These are phyloP conservation scores for Nomada goodeniana DNA, from an alignment of 2,888 invertebrate species.

Conservation along the genomic window DNA sequence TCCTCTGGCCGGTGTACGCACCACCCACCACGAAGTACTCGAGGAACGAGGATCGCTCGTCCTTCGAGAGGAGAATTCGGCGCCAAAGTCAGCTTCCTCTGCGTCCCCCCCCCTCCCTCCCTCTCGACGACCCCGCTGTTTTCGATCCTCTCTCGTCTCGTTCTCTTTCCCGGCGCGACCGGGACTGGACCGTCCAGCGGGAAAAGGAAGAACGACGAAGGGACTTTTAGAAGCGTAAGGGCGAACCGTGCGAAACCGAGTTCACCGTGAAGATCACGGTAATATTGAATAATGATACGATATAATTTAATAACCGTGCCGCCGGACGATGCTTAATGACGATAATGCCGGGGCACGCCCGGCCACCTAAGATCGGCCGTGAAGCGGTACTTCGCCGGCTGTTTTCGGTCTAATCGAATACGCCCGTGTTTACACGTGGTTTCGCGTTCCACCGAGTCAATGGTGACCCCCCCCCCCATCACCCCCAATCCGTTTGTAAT, in stretches of 20 bases:
- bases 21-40: constrained; percentile 67
- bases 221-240: constrained; percentile 28
- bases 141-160: background rate
- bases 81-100: constrained; percentile 36
- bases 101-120: background rate
- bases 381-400: constrained; percentile 32
- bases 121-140: background rate
- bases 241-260: constrained; percentile 60
- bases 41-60: constrained; percentile 62
- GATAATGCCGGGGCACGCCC: constrained; percentile 52
- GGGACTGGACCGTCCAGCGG: constrained; percentile 16
- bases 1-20: constrained; percentile 44
- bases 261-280: constrained; percentile 50
- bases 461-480: no score
- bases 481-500: no score
- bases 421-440: constrained; percentile 29
- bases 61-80: constrained; percentile 62
- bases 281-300: constrained; percentile 62
- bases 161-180: background rate
- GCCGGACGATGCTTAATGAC: constrained; percentile 63
- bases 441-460: background rate
- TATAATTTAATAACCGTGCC: constrained; percentile 66
- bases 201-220: constrained; percentile 14
- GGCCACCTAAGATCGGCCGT: constrained; percentile 57
- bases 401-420: constrained; percentile 33